These are phyloP conservation scores for Heterodera carotae DNA, from an alignment of 1,140 invertebrate species.

Conservation along the genomic window DNA sequence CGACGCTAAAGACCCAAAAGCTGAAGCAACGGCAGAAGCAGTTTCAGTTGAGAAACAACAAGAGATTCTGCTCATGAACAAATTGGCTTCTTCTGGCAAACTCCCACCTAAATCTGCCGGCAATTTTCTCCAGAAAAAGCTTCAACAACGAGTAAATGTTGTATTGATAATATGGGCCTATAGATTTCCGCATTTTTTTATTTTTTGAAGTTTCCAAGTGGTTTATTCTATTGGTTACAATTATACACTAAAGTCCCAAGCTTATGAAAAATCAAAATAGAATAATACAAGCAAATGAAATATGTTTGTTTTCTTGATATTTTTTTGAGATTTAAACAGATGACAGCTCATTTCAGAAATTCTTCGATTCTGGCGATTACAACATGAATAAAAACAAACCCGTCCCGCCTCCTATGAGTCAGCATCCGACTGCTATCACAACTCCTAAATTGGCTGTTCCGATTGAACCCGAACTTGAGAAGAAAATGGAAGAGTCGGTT, in stretches of 20 bases:
- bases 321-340: neutral
- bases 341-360: slow-evolving; percentile 53
- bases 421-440: slow-evolving; percentile 17
- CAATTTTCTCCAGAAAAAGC: slow-evolving; percentile 61
- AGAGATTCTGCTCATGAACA: slow-evolving; percentile 63
- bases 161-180: neutral
- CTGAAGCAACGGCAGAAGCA: slow-evolving; percentile 32
- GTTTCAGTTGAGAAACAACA: slow-evolving; percentile 60
- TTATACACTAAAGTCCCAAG: too few relatives aligned
- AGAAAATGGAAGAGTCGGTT: slow-evolving; percentile 4
- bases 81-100: slow-evolving; percentile 57
- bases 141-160: slow-evolving; percentile 59
- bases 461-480: slow-evolving; percentile 20
- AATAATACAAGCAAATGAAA: too few relatives aligned
- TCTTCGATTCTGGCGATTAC: slow-evolving; percentile 65
- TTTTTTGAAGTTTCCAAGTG: slow-evolving; percentile 21
- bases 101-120: slow-evolving; percentile 61
- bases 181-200: slow-evolving; percentile 26
- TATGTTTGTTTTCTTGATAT: too few relatives aligned
- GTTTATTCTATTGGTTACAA: too few relatives aligned
- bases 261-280: too few relatives aligned
- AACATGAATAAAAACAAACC: slow-evolving; percentile 63
- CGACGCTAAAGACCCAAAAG: slow-evolving; percentile 29
- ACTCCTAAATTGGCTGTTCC: slow-evolving; percentile 20
- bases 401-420: slow-evolving; percentile 25